These are phyloP conservation scores for Zaprionus lineosus DNA, from an alignment of 2,888 invertebrate genomes.

Conservation along the genomic window DNA sequence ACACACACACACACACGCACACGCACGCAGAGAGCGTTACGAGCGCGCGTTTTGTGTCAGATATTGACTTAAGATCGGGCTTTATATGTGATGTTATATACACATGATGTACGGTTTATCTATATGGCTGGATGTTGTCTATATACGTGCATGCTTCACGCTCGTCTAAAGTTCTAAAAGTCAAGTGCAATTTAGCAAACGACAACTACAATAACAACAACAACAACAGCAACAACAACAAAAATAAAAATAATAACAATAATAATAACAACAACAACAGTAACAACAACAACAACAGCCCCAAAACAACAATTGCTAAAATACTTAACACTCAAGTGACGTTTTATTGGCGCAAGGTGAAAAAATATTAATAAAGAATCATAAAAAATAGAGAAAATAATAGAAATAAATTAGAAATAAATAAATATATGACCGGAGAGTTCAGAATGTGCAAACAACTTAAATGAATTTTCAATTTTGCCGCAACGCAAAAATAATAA, in stretches of 20 bases:
- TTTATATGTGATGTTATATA: neutral
- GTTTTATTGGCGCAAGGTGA: slow-evolving; percentile 73
- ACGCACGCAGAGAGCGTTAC: slow-evolving; percentile 14
- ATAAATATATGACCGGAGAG: slow-evolving; percentile 33
- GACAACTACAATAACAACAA: slow-evolving; percentile 36
- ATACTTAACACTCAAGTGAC: slow-evolving; percentile 58
- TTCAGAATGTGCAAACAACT: slow-evolving; percentile 52
- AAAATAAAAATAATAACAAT: too few relatives aligned
- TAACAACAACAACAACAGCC: slow-evolving; percentile 33
- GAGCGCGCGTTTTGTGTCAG: slow-evolving; percentile 34
- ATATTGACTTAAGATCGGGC: slow-evolving; percentile 20
- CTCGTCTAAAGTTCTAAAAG: slow-evolving; percentile 73
- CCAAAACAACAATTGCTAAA: slow-evolving; percentile 30
- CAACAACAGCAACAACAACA: slow-evolving; percentile 33
- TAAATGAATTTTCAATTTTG: slow-evolving; percentile 56
- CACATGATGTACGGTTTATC: slow-evolving; percentile 6
- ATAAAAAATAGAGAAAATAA: slow-evolving; percentile 18
- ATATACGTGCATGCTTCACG: slow-evolving; percentile 51
- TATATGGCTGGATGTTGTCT: slow-evolving; percentile 2
- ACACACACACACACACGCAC: neutral
- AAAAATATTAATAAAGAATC: slow-evolving; percentile 33
- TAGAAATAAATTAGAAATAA: slow-evolving; percentile 36
- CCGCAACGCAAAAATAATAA: slow-evolving; percentile 19
- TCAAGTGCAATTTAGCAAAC: slow-evolving; percentile 69
- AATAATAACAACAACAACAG: too few relatives aligned